Percentiles rank a stretch among this genome's conserved stretches.
Evolutionary conservation across 2,888 invertebrate species (phyloP).

Genomic region (Phrixothrix hirtus): DNA sequence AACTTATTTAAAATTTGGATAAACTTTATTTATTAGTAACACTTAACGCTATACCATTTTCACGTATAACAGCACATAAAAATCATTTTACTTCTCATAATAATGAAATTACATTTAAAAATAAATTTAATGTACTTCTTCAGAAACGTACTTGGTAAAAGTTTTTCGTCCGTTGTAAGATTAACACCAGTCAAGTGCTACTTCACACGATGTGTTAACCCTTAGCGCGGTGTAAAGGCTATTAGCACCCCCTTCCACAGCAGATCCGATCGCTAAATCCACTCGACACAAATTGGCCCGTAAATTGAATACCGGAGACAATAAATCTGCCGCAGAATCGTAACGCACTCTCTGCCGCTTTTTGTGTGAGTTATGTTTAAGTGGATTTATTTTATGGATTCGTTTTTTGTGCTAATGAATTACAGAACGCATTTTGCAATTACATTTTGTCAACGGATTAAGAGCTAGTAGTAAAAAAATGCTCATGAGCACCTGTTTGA

Average conservation of each 20-base stretch:
- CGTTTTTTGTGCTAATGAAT: conserved; percentile 53
- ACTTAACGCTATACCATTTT: too few relatives aligned
- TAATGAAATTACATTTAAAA: too few relatives aligned
- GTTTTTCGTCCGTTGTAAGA: conserved; percentile 39
- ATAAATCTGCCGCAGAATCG: conserved; percentile 53
- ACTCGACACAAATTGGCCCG: conserved; percentile 56
- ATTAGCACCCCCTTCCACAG: conserved; percentile 42
- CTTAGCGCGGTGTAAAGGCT: conserved; percentile 49
- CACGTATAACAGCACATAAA: too few relatives aligned
- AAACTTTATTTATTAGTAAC: too few relatives aligned
- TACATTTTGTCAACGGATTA: conserved; percentile 21
- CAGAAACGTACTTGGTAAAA: too few relatives aligned
- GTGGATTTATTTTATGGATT: conserved; percentile 54
- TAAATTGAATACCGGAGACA: conserved; percentile 55
- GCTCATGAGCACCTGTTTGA: conserved; percentile 12
- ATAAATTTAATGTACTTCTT: too few relatives aligned
- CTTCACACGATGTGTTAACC: conserved; percentile 56
- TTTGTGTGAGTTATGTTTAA: conserved; percentile 50
- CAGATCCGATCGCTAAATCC: conserved; percentile 51
- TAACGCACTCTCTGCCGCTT: conserved; percentile 47
- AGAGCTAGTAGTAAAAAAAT: conserved; percentile 10
- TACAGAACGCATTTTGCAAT: conserved; percentile 40
- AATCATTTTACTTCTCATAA: too few relatives aligned
- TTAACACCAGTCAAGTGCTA: conserved; percentile 54
- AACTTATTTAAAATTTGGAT: too few relatives aligned